These are phyloP conservation scores for Siniperca scherzeri DNA, from an alignment of 2,797 vertebrate genomes.

Conservation along the genomic window DNA sequence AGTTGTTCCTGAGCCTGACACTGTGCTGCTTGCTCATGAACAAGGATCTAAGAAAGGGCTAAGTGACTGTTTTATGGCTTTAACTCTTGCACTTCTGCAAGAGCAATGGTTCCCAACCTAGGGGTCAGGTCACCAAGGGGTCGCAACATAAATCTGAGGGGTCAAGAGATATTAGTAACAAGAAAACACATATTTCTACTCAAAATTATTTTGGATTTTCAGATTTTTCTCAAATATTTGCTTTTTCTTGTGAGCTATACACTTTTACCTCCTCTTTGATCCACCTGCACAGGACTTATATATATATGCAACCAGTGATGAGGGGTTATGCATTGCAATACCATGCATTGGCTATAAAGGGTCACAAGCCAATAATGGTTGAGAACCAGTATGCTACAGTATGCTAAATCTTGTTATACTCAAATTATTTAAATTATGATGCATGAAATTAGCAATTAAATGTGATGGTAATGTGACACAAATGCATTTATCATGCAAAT, in stretches of 20 bases:
- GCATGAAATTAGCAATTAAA: too few species aligned
- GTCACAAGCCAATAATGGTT: background rate
- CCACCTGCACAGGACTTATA: background rate
- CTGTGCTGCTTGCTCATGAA: too few species aligned
- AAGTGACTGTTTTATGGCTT: background rate
- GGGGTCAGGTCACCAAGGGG: too few species aligned
- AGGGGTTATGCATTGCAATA: background rate
- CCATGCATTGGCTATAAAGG: background rate
- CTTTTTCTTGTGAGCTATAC: background rate
- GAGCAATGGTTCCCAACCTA: background rate
- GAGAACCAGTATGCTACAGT: background rate
- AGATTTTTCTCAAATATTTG: too few species aligned
- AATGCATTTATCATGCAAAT: background rate
- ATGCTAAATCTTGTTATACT: background rate
- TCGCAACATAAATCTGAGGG: too few species aligned
- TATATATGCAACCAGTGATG: background rate
- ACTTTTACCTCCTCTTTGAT: background rate
- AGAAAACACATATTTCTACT: too few species aligned
- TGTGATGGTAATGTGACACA: background rate
- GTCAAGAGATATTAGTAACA: too few species aligned
- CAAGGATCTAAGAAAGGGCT: too few species aligned
- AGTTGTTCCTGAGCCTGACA: too few species aligned
- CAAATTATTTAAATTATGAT: too few species aligned
- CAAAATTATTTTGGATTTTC: too few species aligned
- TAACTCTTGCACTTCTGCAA: background rate